These are phyloP conservation scores for Columbina picui DNA, from an alignment of 2,113 vertebrate genomes.

Conservation along the genomic window DNA sequence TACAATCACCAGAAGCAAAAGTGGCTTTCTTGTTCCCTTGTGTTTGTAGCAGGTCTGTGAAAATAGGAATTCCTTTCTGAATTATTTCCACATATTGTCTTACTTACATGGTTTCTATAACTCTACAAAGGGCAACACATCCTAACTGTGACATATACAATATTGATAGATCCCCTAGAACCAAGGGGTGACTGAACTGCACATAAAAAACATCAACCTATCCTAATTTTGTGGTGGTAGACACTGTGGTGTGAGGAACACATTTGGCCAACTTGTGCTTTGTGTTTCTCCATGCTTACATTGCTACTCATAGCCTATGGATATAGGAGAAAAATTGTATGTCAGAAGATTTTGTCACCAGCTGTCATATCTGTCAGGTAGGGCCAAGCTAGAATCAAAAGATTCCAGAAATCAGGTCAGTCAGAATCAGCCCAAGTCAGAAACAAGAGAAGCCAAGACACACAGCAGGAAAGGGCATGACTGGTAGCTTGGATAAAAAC, in stretches of 20 bases:
- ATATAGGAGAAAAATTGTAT: not conserved
- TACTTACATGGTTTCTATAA: not conserved
- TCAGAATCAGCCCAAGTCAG: not conserved
- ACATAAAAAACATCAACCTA: rapidly evolving
- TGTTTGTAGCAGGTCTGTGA: not conserved
- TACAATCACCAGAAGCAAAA: not conserved
- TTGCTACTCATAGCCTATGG: not conserved
- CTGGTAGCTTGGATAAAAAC: not conserved
- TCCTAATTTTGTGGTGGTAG: not conserved
- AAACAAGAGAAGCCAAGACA: not conserved
- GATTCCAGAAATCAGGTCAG: not conserved
- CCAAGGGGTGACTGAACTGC: not conserved
- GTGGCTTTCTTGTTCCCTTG: not conserved
- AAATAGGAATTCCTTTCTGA: not conserved
- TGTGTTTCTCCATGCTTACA: not conserved
- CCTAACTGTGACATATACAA: not conserved
- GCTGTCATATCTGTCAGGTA: not conserved
- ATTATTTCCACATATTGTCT: not conserved
- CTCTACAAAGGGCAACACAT: not conserved
- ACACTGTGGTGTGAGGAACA: not conserved
- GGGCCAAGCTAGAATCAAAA: not conserved
- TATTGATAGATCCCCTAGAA: not conserved
- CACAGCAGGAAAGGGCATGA: not conserved
- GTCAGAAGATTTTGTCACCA: not conserved
- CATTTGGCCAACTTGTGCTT: not conserved